Evolutionary conservation across 2,888 invertebrate genomes (phyloP), one percentile per base, ranked within the genome.

Genomic region (Octonoba sinensis): DNA sequence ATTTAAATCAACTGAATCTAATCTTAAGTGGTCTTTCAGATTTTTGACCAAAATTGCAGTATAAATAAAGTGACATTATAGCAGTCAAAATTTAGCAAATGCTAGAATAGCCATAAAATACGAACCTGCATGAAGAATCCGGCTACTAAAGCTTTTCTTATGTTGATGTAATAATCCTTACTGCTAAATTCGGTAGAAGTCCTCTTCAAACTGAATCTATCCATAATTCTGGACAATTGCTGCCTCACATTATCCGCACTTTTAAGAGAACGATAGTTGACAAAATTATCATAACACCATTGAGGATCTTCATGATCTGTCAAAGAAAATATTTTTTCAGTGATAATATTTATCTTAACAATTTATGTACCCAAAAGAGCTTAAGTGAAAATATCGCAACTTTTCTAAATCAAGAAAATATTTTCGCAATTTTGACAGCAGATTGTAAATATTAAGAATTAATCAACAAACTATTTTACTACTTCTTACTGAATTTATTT

Each of bases 241-340:
- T 96, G 95, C 3, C 99, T 91, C 12, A 99, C 99, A 89, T 99
- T 99, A 89, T 99, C 99, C 0, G 98, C 99, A 51, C 97, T 97
- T 89, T 99, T 99, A 83, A 99, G 91, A 0, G 99, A 97, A 85
- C 99, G 93, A 90, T 96, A 99, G 91, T 99, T 99, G 85, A 99
- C 95, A 89, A 99, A 99, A 90, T 99, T 99, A 88, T 99, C 98
- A 87, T 98, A 99, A 89, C 99, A 99, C 99, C 99, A 99, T 89
- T 97, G 96, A 0, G 96, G 95, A 89, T 99, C 99, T 90, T 99
- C 99, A 90, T 94, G 94, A 88, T 97, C 98, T 99, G 88, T n/a
- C 88, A 87, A 70, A 47, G 36, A 66, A 44, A 24, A 18, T 1
- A 54, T 1, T 0, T 54, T 1, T 15, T 36, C 8, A 36, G 36